phyloP scores from a whole-genome alignment of 2,888 invertebrate genomes.

The Drosophila pseudotakahashii region DNA sequence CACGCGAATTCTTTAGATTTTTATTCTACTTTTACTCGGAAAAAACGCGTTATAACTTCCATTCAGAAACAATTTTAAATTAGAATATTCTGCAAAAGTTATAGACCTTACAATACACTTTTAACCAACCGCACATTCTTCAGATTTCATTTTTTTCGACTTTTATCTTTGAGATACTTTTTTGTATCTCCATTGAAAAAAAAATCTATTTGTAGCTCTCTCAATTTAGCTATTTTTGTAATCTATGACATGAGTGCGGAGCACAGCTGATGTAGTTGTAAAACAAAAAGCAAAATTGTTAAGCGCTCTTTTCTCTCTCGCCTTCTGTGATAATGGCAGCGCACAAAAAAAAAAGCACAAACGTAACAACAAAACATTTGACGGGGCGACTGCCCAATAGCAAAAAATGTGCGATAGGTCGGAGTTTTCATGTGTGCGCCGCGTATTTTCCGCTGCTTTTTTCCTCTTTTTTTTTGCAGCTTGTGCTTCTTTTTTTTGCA shows the following conservation, averaged over 20 bases:
- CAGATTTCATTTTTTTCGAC: too few relatives aligned
- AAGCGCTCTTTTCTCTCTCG: constrained; percentile 59
- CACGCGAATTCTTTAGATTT: not conserved
- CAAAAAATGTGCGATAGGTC: constrained; percentile 79
- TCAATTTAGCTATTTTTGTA: not conserved
- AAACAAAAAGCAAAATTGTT: constrained; percentile 70
- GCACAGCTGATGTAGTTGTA: constrained; percentile 44
- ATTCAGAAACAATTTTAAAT: too few relatives aligned
- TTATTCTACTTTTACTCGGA: not conserved
- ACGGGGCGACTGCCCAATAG: constrained; percentile 67
- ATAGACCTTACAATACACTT: too few relatives aligned
- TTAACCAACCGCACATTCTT: too few relatives aligned
- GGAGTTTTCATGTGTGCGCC: constrained; percentile 50
- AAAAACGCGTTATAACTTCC: too few relatives aligned
- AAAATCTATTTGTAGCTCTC: not conserved
- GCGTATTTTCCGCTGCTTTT: constrained; percentile 26
- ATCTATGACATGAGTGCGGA: not conserved
- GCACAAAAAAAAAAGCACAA: constrained; percentile 27
- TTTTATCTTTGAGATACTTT: not conserved
- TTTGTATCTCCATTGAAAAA: not conserved
- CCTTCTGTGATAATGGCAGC: constrained; percentile 61
- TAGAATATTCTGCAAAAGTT: too few relatives aligned
- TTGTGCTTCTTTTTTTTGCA: constrained; percentile 17
- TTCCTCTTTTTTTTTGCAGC: constrained; percentile 26
- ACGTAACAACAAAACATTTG: constrained; percentile 39